Base-by-base conservation (phyloP, 2,797 vertebrate species). In the Paramormyrops hopkinsi region DNA sequence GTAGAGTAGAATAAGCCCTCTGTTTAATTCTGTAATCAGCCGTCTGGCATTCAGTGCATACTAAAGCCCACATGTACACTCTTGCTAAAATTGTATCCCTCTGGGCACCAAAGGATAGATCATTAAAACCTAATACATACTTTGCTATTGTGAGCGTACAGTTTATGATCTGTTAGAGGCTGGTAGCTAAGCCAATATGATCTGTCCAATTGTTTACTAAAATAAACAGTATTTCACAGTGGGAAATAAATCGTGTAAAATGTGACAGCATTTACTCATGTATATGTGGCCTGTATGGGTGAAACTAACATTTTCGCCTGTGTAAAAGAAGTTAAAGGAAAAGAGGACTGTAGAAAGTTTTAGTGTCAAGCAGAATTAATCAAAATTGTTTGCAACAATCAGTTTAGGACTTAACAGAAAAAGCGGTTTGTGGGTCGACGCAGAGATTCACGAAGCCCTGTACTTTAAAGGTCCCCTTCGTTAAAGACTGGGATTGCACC, bases 31-130 rank as follows among this genome's bases (percentile, higher is more conserved):
- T 86, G 92, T 92, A 94, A 94, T 91, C 8, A 85, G 91, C 90
- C 92, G 94, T 91, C 90, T 88, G 92, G 90, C 92, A 65, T 90
- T 90, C 91, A 93, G 90, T 90, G 73, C 88, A 90, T 91, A 95
- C 92, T 94, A 94, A 79, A 88, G 76, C 89, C 89, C 37, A 88
- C 92, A 91, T 93, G 93, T 86, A 92, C 79, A 89, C 88, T 19
- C 82, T 82, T 90, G 86, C 87, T 85, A 56, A 56, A 87, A 87
- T 87, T 87, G 29, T n/a, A 44, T 14, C 86, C 86, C 86, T 87
- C 53, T 44, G 29, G 86, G 86, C 86, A 87, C 53, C 86, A 41
- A 87, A 44, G 59, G 87, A 88, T 69, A 69, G 56, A 88, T 88
- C 41, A 65, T 48, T 65, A 69, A 88, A 69, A 48, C 41, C 56